phyloP scores from a whole-genome alignment of 30 jellyfish, hydroid and myxozoan genomes.

The Morbakka virulenta region DNA sequence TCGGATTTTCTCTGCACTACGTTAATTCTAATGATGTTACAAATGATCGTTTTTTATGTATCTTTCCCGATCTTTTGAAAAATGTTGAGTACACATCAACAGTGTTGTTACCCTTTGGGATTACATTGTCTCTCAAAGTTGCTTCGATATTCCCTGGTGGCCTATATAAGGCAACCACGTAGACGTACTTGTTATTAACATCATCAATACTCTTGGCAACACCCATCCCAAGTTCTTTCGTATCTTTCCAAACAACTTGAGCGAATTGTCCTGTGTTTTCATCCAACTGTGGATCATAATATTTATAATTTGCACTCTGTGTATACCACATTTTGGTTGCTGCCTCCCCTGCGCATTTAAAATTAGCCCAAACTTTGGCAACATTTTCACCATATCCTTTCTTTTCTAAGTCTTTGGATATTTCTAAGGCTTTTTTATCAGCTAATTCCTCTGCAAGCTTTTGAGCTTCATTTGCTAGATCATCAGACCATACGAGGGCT shows the following conservation, averaged over 20 bases:
- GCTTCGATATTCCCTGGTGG: conserved; percentile 99
- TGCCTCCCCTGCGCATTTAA: conserved; percentile 93
- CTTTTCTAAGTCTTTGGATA: conserved; percentile 85
- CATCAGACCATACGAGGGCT: conserved; percentile 92
- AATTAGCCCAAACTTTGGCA: conserved; percentile 99
- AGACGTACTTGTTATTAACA: conserved; percentile 87
- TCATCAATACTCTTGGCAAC: conserved; percentile 98
- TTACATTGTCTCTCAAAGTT: conserved; percentile 77
- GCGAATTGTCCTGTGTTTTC: conserved; percentile 98
- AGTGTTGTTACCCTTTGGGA: conserved; percentile 84
- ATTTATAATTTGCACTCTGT: conserved; percentile 79
- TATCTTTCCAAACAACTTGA: conserved; percentile 91
- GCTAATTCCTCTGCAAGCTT: conserved; percentile 95
- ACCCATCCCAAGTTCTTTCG: conserved; percentile 98
- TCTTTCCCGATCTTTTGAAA: conserved; percentile 60
- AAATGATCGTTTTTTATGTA: not conserved
- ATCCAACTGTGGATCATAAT: conserved; percentile 94
- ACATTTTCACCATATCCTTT: conserved; percentile 96
- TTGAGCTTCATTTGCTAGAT: conserved; percentile 92
- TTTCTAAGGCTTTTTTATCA: conserved; percentile 81
- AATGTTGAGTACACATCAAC: conserved; percentile 91
- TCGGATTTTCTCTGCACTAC: conserved; percentile 41
- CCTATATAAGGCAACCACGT: conserved; percentile 90
- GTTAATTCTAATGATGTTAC: conserved; percentile 74
- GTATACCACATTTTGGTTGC: conserved; percentile 97